Evolutionary conservation across 1,140 invertebrate species (phyloP).

Genomic region (Drosophila eugracilis): DNA sequence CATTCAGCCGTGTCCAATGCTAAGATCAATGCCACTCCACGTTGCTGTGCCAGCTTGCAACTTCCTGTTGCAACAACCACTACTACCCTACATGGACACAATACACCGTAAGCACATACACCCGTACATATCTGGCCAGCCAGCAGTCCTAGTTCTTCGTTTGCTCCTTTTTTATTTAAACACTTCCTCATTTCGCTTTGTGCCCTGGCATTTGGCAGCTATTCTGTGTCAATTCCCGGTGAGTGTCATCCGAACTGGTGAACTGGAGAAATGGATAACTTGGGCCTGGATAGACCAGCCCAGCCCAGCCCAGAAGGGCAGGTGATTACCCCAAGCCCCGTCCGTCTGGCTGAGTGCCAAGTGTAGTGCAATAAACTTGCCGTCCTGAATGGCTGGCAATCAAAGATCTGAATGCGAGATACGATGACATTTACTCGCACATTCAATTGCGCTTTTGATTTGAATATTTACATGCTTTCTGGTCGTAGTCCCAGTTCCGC

Average conservation of each 20-base stretch:
- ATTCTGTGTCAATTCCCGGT: slow-evolving; percentile 80
- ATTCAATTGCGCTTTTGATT: slow-evolving; percentile 82
- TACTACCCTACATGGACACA: slow-evolving; percentile 71
- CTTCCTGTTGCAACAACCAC: slow-evolving; percentile 71
- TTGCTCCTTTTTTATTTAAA: slow-evolving; percentile 53
- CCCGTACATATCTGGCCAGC: slow-evolving; percentile 16
- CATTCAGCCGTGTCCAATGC: slow-evolving; percentile 67
- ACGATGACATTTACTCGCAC: slow-evolving; percentile 83
- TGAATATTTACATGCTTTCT: slow-evolving; percentile 77
- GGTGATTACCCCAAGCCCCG: slow-evolving; percentile 29
- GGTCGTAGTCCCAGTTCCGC: slow-evolving; percentile 36
- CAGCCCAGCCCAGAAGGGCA: slow-evolving; percentile 14
- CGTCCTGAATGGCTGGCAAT: slow-evolving; percentile 80
- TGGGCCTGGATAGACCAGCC: slow-evolving; percentile 54
- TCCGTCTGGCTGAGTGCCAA: slow-evolving; percentile 70
- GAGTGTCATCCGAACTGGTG: slow-evolving; percentile 64
- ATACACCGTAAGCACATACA: too few species aligned
- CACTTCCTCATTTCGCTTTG: slow-evolving; percentile 81
- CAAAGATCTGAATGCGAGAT: slow-evolving; percentile 83
- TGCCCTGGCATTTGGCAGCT: slow-evolving; percentile 75
- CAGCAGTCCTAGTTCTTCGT: slow-evolving; percentile 23
- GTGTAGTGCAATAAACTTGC: slow-evolving; percentile 81
- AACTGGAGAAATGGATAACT: slow-evolving; percentile 25
- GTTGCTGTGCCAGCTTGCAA: slow-evolving; percentile 68
- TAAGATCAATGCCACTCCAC: slow-evolving; percentile 79